Evolutionary conservation across 2,113 vertebrate species (phyloP).

Genomic region (Thryonomys swinderianus): DNA sequence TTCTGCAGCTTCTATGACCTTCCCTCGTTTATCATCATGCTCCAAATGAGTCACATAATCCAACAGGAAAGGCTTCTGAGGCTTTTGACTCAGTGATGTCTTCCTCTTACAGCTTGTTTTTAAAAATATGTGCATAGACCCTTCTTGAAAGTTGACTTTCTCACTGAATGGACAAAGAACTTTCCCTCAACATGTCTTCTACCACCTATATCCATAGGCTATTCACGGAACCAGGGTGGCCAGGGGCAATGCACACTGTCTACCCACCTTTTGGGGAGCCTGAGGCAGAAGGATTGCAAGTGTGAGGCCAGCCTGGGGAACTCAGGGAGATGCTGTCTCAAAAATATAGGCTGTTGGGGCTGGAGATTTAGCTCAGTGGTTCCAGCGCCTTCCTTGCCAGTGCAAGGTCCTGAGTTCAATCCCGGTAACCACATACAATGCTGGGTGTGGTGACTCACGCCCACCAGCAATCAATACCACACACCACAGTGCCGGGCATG

Average conservation of each 20-base stretch:
- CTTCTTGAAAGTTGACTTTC: background rate
- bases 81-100: background rate
- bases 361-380: too few species aligned
- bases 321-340: background rate
- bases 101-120: background rate
- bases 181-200: background rate
- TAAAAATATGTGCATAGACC: background rate
- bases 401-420: too few species aligned
- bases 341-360: background rate
- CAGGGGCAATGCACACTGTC: background rate
- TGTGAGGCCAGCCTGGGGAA: background rate
- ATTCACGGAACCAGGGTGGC: background rate
- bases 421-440: too few species aligned
- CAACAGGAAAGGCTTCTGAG: background rate
- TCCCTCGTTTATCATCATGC: constrained; percentile 27
- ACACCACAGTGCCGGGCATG: too few species aligned
- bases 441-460: too few species aligned
- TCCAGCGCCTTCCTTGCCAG: too few species aligned
- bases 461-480: too few species aligned
- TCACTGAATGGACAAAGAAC: background rate
- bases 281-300: too few species aligned
- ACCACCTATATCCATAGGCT: too few species aligned
- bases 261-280: background rate
- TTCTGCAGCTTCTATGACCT: background rate
- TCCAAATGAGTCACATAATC: background rate